Percentiles rank a stretch among this genome's conserved stretches.
phyloP scores from a whole-genome alignment of 2,888 invertebrate genomes.

The Cephus sareptanus region DNA sequence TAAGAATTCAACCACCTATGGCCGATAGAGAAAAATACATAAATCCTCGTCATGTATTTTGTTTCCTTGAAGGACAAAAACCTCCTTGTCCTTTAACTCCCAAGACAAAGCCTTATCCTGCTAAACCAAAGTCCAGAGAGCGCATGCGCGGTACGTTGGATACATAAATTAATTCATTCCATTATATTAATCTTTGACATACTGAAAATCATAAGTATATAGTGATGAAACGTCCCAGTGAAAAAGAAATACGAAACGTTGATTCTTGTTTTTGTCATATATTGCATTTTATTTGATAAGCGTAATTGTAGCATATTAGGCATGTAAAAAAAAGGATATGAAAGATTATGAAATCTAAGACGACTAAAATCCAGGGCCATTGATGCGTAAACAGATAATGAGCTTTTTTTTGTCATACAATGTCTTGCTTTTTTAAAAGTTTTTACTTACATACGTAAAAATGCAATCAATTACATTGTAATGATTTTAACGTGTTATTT shows the following conservation, averaged over 20 bases:
- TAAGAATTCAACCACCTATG: conserved; percentile 42
- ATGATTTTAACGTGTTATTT: not conserved
- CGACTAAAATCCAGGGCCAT: not conserved
- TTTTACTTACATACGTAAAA: not conserved
- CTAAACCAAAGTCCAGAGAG: not conserved
- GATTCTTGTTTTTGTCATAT: not conserved
- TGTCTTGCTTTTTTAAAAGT: not conserved
- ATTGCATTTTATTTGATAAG: not conserved
- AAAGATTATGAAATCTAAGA: not conserved
- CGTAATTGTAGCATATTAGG: not conserved
- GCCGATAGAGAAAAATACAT: conserved; percentile 32
- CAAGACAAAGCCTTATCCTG: not conserved
- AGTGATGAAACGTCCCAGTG: not conserved
- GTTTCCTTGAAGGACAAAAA: conserved; percentile 23
- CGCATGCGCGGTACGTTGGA: not conserved
- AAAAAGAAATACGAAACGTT: not conserved
- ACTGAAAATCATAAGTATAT: not conserved
- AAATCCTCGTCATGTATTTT: conserved; percentile 32
- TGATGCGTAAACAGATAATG: not conserved
- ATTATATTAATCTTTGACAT: not conserved
- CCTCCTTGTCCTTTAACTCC: not conserved
- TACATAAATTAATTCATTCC: not conserved
- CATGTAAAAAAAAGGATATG: not conserved
- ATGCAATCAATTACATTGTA: not conserved
- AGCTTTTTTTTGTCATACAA: not conserved